phyloP scores from a whole-genome alignment of 2,113 vertebrate genomes.

The Monopterus albus region DNA sequence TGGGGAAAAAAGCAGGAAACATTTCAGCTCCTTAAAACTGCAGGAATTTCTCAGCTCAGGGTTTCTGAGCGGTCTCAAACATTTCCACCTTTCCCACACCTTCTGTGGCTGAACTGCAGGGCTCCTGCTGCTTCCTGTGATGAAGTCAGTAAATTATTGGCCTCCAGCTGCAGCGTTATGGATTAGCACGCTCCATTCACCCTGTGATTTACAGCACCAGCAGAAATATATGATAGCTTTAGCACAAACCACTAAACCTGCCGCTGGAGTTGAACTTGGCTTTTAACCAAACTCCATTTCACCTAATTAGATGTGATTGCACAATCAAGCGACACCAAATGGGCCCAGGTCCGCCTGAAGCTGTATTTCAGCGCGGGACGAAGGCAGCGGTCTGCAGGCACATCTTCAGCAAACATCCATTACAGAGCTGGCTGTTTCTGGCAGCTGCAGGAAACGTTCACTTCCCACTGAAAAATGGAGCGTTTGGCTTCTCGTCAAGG shows the following conservation, averaged over 20 bases:
- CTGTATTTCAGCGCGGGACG: conserved; percentile 48
- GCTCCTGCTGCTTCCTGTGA: conserved; percentile 51
- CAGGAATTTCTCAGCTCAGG: conserved; percentile 19
- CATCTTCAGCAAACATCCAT: conserved; percentile 44
- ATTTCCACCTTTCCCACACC: conserved; percentile 45
- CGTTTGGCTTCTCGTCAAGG: conserved; percentile 42
- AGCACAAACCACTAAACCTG: conserved; percentile 64
- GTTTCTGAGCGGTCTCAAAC: not conserved
- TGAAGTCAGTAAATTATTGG: conserved; percentile 59
- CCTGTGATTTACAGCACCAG: conserved; percentile 65
- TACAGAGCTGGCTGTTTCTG: conserved; percentile 17
- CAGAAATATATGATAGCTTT: conserved; percentile 62
- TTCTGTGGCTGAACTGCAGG: not conserved
- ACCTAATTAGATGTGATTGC: conserved; percentile 74
- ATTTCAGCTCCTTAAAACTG: conserved; percentile 20
- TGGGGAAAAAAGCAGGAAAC: conserved; percentile 10
- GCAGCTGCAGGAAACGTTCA: conserved; percentile 43
- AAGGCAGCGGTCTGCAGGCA: conserved; percentile 28
- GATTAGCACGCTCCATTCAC: conserved; percentile 62
- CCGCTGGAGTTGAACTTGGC: conserved; percentile 60
- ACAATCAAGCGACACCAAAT: conserved; percentile 70
- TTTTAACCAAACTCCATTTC: conserved; percentile 63
- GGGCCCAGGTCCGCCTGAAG: conserved; percentile 46
- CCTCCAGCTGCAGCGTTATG: conserved; percentile 59
- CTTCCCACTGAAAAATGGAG: conserved; percentile 49